Evolutionary conservation across 35 echinoderm and acorn worm species (phyloP), one percentile per base, ranked within the genome.

Genomic region (Patiria miniata): DNA sequence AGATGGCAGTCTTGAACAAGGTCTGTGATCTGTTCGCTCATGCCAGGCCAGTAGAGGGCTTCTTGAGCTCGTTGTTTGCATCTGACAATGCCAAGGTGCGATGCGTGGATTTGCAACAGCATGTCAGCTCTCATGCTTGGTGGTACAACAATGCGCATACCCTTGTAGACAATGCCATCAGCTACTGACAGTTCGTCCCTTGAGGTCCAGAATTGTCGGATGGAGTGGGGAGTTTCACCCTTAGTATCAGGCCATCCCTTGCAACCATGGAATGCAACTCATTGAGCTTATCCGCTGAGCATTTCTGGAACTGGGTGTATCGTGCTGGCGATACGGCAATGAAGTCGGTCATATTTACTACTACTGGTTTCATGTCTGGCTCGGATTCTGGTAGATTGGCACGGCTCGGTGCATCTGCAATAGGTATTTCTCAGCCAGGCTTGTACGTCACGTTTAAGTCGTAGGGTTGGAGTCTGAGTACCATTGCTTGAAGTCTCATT

Each of bases 181-280:
- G 42, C n/a, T 2, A 93, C 77, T 44, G 90, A 4, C 8, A 96
- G 53, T 39, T 92, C 86, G 53, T 96, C 90, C 30, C 88, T 38
- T 32, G 16, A n/a, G n/a, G 76, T 80, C 95, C 95, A 93, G 32
- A 90, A 93, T 69, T 83, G 36, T 80, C 95, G 10, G 32, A 93
- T 93, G 4, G 78, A 33, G 39, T 84, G 83, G 32, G 87, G 83
- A 8, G 59, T 61, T 69, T 97, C 86, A 37, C 83, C n/a, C 50
- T 52, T 93, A 15, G 59, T 90, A 42, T 90, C 84, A 78, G 87
- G 95, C 95, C 91, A 97, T 38, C 95, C 91, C n/a, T n/a, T n/a
- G n/a, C n/a, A n/a, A n/a, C n/a, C n/a, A n/a, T n/a, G n/a, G 52
- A 14, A 55, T 55, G 52, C 21, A 55, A 19, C 52, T 55, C 52